Percentiles rank a stretch among this genome's conserved stretches.
These are phyloP conservation scores for Hylyphantes graminicola DNA, from an alignment of 1,140 invertebrate species.

Conservation along the genomic window DNA sequence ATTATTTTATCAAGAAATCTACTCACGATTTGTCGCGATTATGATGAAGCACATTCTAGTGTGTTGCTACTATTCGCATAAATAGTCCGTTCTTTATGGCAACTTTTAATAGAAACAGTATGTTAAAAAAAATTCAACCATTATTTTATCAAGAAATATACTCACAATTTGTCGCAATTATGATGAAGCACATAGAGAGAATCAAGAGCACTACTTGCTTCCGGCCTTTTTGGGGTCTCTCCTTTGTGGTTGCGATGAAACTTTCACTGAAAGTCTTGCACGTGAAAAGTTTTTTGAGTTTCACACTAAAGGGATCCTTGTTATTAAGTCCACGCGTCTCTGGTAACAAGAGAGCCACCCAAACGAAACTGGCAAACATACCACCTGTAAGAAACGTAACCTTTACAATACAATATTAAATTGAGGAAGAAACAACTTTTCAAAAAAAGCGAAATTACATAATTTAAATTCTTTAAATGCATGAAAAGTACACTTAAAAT, in stretches of 20 bases:
- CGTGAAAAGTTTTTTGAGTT: constrained; percentile 33
- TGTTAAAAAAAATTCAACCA: too few species aligned
- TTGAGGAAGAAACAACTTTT: too few species aligned
- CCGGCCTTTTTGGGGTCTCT: constrained; percentile 35
- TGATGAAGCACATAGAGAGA: constrained; percentile 45
- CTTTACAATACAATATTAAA: too few species aligned
- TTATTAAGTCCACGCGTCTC: constrained; percentile 29
- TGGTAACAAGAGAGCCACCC: constrained; percentile 25
- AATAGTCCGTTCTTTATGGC: too few species aligned
- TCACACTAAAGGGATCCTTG: constrained; percentile 2
- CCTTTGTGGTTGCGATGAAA: constrained; percentile 34
- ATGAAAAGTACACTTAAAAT: too few species aligned
- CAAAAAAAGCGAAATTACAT: too few species aligned
- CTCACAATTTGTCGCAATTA: constrained; percentile 51
- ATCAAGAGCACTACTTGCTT: constrained; percentile 40
- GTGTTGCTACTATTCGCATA: too few species aligned
- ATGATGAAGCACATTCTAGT: neutral
- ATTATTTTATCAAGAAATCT: neutral
- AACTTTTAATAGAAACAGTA: too few species aligned
- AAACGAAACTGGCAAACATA: constrained; percentile 14
- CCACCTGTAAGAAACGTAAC: neutral
- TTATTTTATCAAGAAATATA: neutral
- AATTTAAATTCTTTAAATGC: too few species aligned
- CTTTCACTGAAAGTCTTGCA: constrained; percentile 44
- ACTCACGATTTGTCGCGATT: constrained; percentile 48